Evolutionary conservation across 1,140 invertebrate genomes (phyloP).

Genomic region (Oncopodura yosiiana): DNA sequence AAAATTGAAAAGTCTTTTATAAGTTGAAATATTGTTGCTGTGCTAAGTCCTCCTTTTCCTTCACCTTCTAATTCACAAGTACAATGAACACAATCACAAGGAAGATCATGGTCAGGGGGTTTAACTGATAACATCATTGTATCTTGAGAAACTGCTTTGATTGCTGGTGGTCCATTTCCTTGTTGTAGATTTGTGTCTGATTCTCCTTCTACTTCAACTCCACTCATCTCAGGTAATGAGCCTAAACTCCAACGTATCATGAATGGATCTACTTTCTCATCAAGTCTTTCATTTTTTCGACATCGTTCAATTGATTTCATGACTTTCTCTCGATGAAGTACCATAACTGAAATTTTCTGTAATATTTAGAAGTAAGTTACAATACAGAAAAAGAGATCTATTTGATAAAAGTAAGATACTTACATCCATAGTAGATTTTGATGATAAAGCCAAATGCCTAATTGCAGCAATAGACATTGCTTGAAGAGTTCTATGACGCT

Average conservation of each 20-base stretch:
- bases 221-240: no score
- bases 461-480: background rate
- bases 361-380: background rate
- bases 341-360: constrained; percentile 16
- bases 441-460: constrained; percentile 4
- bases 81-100: constrained; percentile 23
- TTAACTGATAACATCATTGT: background rate
- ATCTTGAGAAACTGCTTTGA: background rate
- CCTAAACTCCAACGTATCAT: constrained; percentile 10
- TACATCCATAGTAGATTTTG: constrained; percentile 15
- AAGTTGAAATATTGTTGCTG: constrained; percentile 10
- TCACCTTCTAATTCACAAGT: background rate
- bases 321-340: constrained; percentile 5
- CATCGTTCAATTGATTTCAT: constrained; percentile 16
- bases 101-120: constrained; percentile 3
- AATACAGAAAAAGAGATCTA: background rate
- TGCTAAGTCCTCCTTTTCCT: background rate
- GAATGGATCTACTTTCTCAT: constrained; percentile 25
- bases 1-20: constrained; percentile 21
- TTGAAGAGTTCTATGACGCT: background rate
- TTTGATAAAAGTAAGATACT: no score
- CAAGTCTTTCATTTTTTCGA: constrained; percentile 13
- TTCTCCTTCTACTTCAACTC: background rate
- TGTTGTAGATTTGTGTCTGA: background rate
- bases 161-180: no score